Conservation (phyloP, 2,888 invertebrate species). For the Agriopis leucophaearia region DNA sequence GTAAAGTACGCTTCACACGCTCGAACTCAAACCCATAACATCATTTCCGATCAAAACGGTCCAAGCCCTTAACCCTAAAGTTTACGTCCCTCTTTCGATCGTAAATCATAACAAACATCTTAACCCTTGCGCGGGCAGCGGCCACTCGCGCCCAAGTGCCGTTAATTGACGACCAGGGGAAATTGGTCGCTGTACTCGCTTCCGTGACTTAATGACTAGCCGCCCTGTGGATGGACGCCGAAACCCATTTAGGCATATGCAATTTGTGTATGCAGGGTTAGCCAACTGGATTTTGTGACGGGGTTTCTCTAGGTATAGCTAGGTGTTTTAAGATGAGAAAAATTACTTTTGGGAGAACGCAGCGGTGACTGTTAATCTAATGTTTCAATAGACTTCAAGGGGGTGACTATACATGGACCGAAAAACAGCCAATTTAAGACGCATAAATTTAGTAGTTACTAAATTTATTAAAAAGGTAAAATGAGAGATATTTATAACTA, state of each 20-base stretch:
- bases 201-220: conserved; percentile 83
- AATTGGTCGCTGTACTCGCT: conserved; percentile 84
- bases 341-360: neutral
- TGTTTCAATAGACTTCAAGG: neutral
- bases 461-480: too few species aligned
- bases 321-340: conserved; percentile 17
- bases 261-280: conserved; percentile 81
- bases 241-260: conserved; percentile 83
- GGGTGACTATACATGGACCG: too few species aligned
- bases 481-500: too few species aligned
- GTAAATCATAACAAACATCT: conserved; percentile 84
- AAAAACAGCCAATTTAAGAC: too few species aligned
- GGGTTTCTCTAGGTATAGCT: conserved; percentile 16
- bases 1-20: neutral
- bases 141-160: conserved; percentile 70
- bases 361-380: neutral
- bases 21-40: conserved; percentile 25
- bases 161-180: conserved; percentile 84
- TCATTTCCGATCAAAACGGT: conserved; percentile 33
- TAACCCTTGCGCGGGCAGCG: conserved; percentile 71
- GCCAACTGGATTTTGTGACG: conserved; percentile 68
- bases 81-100: conserved; percentile 54
- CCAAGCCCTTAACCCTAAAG: conserved; percentile 36
- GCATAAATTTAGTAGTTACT: too few species aligned
- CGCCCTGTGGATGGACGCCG: conserved; percentile 81